Evolutionary conservation across 1,140 invertebrate genomes (phyloP).

Genomic region (Condylostylus longicornis): DNA sequence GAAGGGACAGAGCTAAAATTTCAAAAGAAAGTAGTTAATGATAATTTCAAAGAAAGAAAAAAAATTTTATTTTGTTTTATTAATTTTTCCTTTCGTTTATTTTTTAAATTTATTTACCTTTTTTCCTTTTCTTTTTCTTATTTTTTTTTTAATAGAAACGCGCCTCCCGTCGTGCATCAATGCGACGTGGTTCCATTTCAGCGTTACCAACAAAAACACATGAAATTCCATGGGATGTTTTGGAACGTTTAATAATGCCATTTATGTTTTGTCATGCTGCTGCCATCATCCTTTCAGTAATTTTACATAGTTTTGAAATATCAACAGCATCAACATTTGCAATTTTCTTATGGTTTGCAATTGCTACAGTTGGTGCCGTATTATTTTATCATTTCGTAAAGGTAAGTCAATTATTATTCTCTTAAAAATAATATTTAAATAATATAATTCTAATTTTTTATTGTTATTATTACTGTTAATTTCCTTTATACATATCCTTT

Average conservation of each 20-base stretch:
- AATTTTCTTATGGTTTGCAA: conserved; percentile 55
- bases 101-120: no score
- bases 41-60: no score
- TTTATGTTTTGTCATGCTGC: conserved; percentile 60
- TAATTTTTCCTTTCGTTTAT: no score
- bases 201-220: conserved; percentile 29
- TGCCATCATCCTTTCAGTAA: conserved; percentile 51
- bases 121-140: no score
- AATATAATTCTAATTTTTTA: not conserved
- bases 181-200: conserved; percentile 28
- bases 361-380: conserved; percentile 50
- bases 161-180: conserved; percentile 24
- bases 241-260: conserved; percentile 59
- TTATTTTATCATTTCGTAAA: conserved; percentile 69
- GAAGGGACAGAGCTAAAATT: no score
- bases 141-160: conserved; percentile 16
- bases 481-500: no score
- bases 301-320: conserved; percentile 52
- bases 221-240: conserved; percentile 59
- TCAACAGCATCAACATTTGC: conserved; percentile 58
- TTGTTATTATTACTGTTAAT: not conserved
- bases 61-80: no score
- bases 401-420: conserved; percentile 36
- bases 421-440: not conserved
- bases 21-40: no score